Evolutionary conservation across 2,113 vertebrate genomes (phyloP).

Genomic region (Aldabrachelys gigantea): DNA sequence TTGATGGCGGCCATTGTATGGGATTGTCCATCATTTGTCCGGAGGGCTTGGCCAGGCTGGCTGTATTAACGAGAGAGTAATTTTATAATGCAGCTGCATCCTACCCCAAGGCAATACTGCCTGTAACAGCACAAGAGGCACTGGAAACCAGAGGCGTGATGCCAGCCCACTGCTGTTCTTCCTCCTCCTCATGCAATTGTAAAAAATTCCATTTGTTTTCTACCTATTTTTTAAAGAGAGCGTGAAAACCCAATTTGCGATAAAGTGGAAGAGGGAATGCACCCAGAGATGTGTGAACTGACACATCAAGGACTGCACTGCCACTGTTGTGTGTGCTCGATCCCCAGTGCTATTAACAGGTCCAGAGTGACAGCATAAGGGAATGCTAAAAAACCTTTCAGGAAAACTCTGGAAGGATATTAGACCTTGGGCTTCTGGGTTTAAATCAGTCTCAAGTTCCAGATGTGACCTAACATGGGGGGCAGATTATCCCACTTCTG

Average conservation of each 20-base stretch:
- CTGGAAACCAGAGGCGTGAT: neutral
- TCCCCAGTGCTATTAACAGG: neutral
- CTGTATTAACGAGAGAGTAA: neutral
- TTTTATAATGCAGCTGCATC: neutral
- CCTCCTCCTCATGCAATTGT: neutral
- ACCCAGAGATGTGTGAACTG: neutral
- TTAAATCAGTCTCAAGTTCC: neutral
- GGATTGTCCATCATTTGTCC: neutral
- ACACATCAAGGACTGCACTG: neutral
- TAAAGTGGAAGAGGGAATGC: no score
- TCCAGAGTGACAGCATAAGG: neutral
- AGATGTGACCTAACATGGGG: neutral
- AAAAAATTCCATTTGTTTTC: neutral
- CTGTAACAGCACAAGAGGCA: neutral
- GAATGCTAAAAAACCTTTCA: neutral
- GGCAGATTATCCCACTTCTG: neutral
- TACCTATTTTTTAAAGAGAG: neutral
- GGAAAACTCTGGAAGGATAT: neutral
- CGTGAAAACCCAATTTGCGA: neutral
- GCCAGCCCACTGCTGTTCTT: neutral
- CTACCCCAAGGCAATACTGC: neutral
- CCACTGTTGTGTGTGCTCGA: neutral
- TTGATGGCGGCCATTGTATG: neutral
- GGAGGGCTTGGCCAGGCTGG: neutral
- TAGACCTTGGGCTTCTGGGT: neutral